Evolutionary conservation across 2,113 vertebrate species (phyloP).

Genomic region (Papio anubis): DNA sequence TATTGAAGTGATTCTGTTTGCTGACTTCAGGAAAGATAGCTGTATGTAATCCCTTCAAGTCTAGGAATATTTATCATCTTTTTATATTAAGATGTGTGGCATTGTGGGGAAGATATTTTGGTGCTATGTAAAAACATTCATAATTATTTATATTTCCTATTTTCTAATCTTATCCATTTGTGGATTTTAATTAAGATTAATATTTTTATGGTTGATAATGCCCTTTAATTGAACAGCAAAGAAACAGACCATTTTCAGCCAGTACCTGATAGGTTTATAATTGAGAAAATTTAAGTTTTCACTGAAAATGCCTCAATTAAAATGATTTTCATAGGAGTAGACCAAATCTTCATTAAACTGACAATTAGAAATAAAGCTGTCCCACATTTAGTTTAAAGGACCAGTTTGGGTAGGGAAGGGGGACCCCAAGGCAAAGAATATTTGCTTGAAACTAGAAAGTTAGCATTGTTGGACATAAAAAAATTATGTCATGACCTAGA

Average conservation of each 20-base stretch:
- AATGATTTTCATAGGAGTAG: slow-evolving; percentile 31
- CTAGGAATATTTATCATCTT: neutral
- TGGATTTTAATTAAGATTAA: slow-evolving; percentile 54
- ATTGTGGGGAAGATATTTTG: neutral
- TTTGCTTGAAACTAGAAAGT: neutral
- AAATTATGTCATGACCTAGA: neutral
- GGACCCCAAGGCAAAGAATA: neutral
- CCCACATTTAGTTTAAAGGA: neutral
- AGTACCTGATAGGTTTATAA: slow-evolving; percentile 46
- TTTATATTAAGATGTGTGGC: neutral
- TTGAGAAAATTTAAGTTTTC: slow-evolving; percentile 36
- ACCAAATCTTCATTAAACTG: slow-evolving; percentile 38
- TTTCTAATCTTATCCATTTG: slow-evolving; percentile 25
- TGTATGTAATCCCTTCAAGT: neutral
- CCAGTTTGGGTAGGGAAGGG: neutral
- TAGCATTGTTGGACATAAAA: neutral
- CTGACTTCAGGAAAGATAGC: neutral
- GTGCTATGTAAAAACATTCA: neutral
- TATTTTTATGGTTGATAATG: slow-evolving; percentile 1
- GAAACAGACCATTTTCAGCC: neutral
- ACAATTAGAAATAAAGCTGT: slow-evolving; percentile 16
- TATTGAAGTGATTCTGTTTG: neutral
- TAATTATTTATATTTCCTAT: neutral
- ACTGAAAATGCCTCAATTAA: slow-evolving; percentile 45
- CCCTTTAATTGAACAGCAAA: slow-evolving; percentile 44